These are phyloP conservation scores for Lamproptera curius DNA, from an alignment of 2,888 invertebrate species.

Conservation along the genomic window DNA sequence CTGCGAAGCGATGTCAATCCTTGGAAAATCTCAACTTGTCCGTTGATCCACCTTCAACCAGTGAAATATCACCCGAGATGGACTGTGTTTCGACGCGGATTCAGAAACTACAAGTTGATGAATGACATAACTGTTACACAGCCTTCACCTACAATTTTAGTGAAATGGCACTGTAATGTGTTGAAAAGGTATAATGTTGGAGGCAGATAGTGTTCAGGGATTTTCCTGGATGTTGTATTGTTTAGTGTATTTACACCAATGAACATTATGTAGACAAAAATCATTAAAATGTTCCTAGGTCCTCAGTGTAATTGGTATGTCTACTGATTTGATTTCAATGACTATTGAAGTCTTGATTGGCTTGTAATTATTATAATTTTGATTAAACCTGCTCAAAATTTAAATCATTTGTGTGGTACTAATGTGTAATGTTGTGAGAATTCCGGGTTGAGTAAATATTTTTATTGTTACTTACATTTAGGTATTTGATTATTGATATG, in stretches of 20 bases:
- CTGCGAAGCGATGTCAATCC: slow-evolving; percentile 79
- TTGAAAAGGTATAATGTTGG: slow-evolving; percentile 11
- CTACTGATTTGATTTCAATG: slow-evolving; percentile 8
- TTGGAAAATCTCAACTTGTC: slow-evolving; percentile 76
- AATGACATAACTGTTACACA: slow-evolving; percentile 54
- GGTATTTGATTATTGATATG: slow-evolving; percentile 35
- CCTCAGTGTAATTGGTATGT: slow-evolving; percentile 44
- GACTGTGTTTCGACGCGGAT: slow-evolving; percentile 80
- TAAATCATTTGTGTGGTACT: slow-evolving; percentile 1
- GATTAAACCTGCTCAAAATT: slow-evolving; percentile 22
- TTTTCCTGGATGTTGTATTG: slow-evolving; percentile 50
- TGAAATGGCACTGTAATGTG: slow-evolving; percentile 28
- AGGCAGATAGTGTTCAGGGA: slow-evolving; percentile 25
- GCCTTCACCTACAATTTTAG: slow-evolving; percentile 32
- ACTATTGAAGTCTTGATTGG: slow-evolving; percentile 12
- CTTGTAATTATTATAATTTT: background rate
- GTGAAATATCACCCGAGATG: slow-evolving; percentile 73
- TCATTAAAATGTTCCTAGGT: slow-evolving; percentile 61
- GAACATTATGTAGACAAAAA: slow-evolving; percentile 41
- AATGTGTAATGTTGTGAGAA: background rate
- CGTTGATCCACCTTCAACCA: slow-evolving; percentile 50
- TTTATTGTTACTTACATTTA: slow-evolving; percentile 9
- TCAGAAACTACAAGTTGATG: slow-evolving; percentile 80
- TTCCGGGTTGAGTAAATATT: slow-evolving; percentile 30
- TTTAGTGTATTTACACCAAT: slow-evolving; percentile 57